A percentile compares a stretch with the other conserved stretches of the same genome.
Evolutionary conservation across 2,113 vertebrate species (phyloP).

Genomic region (Miniopterus natalensis): DNA sequence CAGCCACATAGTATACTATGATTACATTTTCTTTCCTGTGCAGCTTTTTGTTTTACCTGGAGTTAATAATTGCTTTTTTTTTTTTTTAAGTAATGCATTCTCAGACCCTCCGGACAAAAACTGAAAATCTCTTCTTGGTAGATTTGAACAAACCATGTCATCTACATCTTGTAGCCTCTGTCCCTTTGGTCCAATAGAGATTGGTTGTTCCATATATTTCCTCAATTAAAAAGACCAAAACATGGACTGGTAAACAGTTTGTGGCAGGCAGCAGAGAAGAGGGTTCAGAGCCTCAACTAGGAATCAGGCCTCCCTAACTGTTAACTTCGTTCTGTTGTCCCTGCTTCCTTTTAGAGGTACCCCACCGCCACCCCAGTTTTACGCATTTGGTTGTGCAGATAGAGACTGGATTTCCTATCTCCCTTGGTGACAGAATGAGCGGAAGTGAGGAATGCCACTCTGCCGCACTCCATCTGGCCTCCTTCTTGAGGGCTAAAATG

Average conservation of each 20-base stretch:
- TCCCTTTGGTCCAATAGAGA: background rate
- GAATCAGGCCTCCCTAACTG: background rate
- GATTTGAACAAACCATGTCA: background rate
- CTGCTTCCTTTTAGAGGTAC: background rate
- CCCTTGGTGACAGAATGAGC: background rate
- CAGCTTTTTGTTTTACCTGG: conserved; percentile 47
- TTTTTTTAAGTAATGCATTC: background rate
- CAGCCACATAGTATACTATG: background rate
- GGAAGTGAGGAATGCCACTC: background rate
- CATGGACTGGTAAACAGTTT: background rate
- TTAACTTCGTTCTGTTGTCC: background rate
- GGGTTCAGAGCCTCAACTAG: background rate
- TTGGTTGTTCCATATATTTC: background rate
- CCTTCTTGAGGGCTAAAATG: background rate
- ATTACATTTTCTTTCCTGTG: conserved; percentile 20
- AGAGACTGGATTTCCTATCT: background rate
- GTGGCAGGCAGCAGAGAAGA: background rate
- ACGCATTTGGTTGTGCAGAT: background rate
- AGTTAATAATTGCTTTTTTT: conserved; percentile 37
- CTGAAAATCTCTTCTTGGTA: background rate
- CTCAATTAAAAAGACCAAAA: conserved; percentile 2
- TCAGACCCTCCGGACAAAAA: conserved; percentile 50
- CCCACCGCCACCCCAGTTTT: background rate
- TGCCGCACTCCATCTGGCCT: background rate
- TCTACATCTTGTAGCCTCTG: background rate